phyloP scores from a whole-genome alignment of 2,888 invertebrate species.

The Galerucella pusilla region DNA sequence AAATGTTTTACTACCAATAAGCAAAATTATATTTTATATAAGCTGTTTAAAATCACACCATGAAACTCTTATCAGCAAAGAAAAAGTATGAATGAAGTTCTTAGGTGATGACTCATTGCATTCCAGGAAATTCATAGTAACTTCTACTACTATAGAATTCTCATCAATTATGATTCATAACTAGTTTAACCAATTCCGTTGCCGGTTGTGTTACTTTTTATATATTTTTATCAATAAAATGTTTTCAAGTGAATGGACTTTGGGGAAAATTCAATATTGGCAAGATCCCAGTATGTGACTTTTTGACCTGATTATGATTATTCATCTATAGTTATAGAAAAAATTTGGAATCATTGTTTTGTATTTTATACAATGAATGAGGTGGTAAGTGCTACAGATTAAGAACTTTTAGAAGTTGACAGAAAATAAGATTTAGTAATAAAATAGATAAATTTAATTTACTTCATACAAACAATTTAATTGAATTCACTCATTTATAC shows the following conservation, averaged over 20 bases:
- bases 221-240: slow-evolving; percentile 46
- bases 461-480: too few species aligned
- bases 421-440: neutral
- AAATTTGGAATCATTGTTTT: slow-evolving; percentile 12
- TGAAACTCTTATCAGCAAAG: slow-evolving; percentile 22
- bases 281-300: slow-evolving; percentile 60
- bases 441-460: too few species aligned
- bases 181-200: slow-evolving; percentile 50
- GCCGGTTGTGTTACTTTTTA: slow-evolving; percentile 49
- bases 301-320: slow-evolving; percentile 10
- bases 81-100: slow-evolving; percentile 54
- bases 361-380: neutral
- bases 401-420: neutral
- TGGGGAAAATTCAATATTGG: slow-evolving; percentile 62
- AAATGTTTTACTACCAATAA: slow-evolving; percentile 9
- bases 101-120: slow-evolving; percentile 55
- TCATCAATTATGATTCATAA: slow-evolving; percentile 55
- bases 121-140: slow-evolving; percentile 56
- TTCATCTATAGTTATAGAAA: neutral
- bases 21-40: slow-evolving; percentile 6
- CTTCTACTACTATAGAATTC: slow-evolving; percentile 57
- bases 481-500: too few species aligned
- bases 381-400: slow-evolving; percentile 18
- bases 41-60: slow-evolving; percentile 26
- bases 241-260: slow-evolving; percentile 57